Evolutionary conservation across 1,140 invertebrate species (phyloP), one percentile per base, ranked within the genome.

Genomic region (Diorhabda elongata): DNA sequence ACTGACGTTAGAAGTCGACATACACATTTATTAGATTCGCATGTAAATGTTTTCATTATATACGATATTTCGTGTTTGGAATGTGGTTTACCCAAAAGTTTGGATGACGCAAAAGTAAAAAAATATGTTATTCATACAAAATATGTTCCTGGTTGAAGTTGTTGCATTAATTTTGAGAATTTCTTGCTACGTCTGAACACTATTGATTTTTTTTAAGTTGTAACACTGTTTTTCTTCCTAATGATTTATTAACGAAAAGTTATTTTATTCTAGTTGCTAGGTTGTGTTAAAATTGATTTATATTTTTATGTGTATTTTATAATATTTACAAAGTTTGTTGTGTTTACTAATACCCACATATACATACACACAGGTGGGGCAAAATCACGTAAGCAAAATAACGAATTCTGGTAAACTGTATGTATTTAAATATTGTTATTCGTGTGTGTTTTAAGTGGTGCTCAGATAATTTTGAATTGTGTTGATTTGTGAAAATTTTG

Each of bases 311-410:
- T 79, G 78, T 77, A 75, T 62, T 26, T 71, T 45, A 64, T 71
- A 71, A 62, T 26, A 70, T 71, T 75, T 75, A 70, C 71, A 74
- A 72, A 74, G 72, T 77, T 78, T 74, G 75, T 76, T 78, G 75
- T 79, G 77, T 80, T 76, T 80, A 81, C 79, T 81, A 81, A 81
- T 81, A 78, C 79, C 79, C 78, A 78, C 79, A 75, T 80, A 80
- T 80, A 80, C 78, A 78, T 80, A 80, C 76, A 80, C 79, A 79
- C 79, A 81, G 80, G 80, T 81, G 80, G 80, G 80, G 79, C 80
- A 81, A 78, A 81, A 79, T 81, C 80, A 81, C 79, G 80, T 81
- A 81, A 81, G 80, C 80, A 80, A 81, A 79, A 75, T 78, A 80
- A 80, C 77, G 74, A 79, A 76, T 80, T 79, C 77, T 80, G 80